These are phyloP conservation scores for Hyperoodon ampullatus DNA, from an alignment of 2,113 vertebrate species.

Conservation along the genomic window DNA sequence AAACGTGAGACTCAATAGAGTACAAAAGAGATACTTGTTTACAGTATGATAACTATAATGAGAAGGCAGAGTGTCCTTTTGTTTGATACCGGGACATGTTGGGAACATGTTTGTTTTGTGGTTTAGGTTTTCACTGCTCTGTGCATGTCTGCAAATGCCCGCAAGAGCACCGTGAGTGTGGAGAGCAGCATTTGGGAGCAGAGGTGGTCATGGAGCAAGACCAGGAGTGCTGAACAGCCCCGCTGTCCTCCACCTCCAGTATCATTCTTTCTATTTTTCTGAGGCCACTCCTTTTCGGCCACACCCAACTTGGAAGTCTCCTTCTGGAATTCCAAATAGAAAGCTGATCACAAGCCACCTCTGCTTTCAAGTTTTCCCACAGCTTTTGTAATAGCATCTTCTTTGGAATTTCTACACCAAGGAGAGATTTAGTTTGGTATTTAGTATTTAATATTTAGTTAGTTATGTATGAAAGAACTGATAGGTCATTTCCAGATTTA, in stretches of 20 bases:
- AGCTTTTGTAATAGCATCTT: background rate
- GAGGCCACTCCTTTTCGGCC: background rate
- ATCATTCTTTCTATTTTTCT: background rate
- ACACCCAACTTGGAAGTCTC: background rate
- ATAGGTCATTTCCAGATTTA: background rate
- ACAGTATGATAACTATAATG: background rate
- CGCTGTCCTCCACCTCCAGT: background rate
- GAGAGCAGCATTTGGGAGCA: background rate
- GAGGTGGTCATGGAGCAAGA: background rate
- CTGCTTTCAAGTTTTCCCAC: background rate
- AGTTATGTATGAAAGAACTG: background rate
- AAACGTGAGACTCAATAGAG: background rate
- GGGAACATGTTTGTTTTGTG: background rate
- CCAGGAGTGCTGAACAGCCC: background rate
- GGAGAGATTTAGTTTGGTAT: background rate
- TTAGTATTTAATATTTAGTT: background rate
- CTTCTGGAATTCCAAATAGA: background rate
- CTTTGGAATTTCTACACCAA: background rate
- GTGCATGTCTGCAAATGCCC: background rate
- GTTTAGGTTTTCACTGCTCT: background rate
- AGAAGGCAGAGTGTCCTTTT: background rate
- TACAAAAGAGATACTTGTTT: background rate
- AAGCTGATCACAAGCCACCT: background rate
- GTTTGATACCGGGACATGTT: background rate
- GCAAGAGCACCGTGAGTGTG: accelerated